Evolutionary conservation across 2,797 vertebrate genomes (phyloP).

Genomic region (Pempheris klunzingeri): DNA sequence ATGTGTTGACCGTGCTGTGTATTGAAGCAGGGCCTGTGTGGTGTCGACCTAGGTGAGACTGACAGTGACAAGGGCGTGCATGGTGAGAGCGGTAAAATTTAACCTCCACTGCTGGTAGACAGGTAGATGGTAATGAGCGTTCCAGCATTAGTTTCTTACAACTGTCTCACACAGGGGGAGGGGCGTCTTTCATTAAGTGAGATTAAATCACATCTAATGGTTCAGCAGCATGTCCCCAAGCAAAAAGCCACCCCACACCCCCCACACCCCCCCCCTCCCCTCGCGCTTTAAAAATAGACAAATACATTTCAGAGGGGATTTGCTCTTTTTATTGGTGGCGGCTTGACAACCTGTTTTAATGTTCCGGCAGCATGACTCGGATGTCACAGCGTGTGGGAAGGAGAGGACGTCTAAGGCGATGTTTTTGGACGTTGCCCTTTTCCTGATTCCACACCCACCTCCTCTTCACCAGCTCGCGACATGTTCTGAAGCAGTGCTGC

Average conservation of each 20-base stretch:
- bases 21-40: background rate
- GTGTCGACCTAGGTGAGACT: slow-evolving; percentile 32
- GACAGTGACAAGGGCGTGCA: slow-evolving; percentile 33
- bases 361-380: slow-evolving; percentile 61
- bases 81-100: slow-evolving; percentile 50
- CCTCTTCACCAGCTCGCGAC: slow-evolving; percentile 86
- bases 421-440: slow-evolving; percentile 86
- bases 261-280: no score
- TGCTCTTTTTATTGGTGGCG: slow-evolving; percentile 75
- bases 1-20: slow-evolving; percentile 24
- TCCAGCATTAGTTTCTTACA: slow-evolving; percentile 58
- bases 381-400: slow-evolving; percentile 73
- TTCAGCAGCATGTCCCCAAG: slow-evolving; percentile 73
- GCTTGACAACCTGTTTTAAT: slow-evolving; percentile 79
- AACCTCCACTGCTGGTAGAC: slow-evolving; percentile 70
- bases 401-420: slow-evolving; percentile 60
- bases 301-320: slow-evolving; percentile 78
- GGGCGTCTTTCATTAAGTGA: slow-evolving; percentile 79
- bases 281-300: slow-evolving; percentile 78
- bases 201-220: slow-evolving; percentile 83
- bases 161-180: slow-evolving; percentile 40
- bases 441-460: slow-evolving; percentile 87
- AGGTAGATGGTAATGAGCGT: slow-evolving; percentile 46
- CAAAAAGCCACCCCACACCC: slow-evolving; percentile 56
- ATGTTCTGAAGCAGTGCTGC: slow-evolving; percentile 82